Evolutionary conservation across 2,888 invertebrate species (phyloP).

Genomic region (Omphaloscelis lunosa): DNA sequence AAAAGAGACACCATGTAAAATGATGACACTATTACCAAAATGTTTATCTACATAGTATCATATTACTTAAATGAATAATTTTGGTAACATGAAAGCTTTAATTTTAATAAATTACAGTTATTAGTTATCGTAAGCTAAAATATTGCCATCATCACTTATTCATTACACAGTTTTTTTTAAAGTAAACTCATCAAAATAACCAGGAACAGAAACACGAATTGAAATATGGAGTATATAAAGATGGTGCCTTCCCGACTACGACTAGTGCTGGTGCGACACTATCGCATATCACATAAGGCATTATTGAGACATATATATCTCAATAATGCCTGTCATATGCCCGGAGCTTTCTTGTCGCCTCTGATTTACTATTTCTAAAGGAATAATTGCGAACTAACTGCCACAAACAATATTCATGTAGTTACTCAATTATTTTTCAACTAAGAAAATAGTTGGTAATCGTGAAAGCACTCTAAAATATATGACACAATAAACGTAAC

Average conservation of each 20-base stretch:
- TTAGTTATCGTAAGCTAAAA: not conserved
- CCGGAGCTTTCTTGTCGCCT: conserved; percentile 72
- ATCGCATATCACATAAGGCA: conserved; percentile 71
- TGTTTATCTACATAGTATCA: too few relatives aligned
- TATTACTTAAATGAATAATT: not conserved
- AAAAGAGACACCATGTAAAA: not conserved
- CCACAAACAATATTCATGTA: conserved; percentile 56
- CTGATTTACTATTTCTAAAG: conserved; percentile 74
- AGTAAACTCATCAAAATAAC: not conserved
- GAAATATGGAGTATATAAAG: conserved; percentile 31
- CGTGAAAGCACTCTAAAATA: conserved; percentile 7
- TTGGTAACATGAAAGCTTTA: not conserved
- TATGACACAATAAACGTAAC: conserved; percentile 35
- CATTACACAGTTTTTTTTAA: not conserved
- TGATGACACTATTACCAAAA: not conserved
- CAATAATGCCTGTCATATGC: too few relatives aligned
- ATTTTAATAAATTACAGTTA: not conserved
- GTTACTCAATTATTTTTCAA: conserved; percentile 1
- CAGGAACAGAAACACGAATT: not conserved
- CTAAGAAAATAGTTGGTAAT: not conserved
- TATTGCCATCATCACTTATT: not conserved
- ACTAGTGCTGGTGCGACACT: conserved; percentile 36
- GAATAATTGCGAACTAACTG: conserved; percentile 69
- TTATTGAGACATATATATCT: conserved; percentile 82
- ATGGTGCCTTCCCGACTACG: conserved; percentile 7